These are phyloP conservation scores for Melanostoma scalare DNA, from an alignment of 2,888 invertebrate genomes.

Conservation along the genomic window DNA sequence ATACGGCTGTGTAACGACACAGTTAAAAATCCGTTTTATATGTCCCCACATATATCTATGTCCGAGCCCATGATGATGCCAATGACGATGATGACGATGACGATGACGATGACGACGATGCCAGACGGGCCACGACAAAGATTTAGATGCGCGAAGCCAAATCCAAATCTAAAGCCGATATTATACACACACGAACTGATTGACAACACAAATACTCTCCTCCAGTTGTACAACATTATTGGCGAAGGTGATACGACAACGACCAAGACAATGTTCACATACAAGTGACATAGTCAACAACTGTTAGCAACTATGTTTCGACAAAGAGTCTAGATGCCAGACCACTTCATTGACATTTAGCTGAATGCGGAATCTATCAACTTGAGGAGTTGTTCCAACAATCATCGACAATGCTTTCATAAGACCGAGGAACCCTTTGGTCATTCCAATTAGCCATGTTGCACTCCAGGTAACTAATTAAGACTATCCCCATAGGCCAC, in stretches of 20 bases:
- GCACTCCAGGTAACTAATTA: constrained; percentile 42
- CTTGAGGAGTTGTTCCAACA: constrained; percentile 16
- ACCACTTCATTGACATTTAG: constrained; percentile 57
- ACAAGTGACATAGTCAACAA: constrained; percentile 68
- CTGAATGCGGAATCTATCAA: constrained; percentile 63
- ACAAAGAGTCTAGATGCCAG: constrained; percentile 29
- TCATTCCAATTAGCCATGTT: constrained; percentile 60
- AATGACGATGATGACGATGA: constrained; percentile 35
- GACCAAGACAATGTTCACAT: constrained; percentile 56
- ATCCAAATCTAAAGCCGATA: neutral
- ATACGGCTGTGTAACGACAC: constrained; percentile 58
- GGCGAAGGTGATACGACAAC: constrained; percentile 61
- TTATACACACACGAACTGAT: constrained; percentile 36
- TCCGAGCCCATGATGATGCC: constrained; percentile 26
- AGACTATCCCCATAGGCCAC: constrained; percentile 51
- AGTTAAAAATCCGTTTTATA: constrained; percentile 67
- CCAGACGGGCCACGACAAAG: constrained; percentile 62
- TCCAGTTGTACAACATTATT: constrained; percentile 61
- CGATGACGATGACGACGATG: constrained; percentile 41
- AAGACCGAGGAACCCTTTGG: constrained; percentile 12
- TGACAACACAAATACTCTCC: constrained; percentile 65
- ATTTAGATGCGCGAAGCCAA: constrained; percentile 58
- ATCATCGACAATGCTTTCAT: constrained; percentile 31
- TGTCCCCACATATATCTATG: constrained; percentile 43
- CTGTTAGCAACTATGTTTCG: constrained; percentile 66